These are phyloP conservation scores for Melanostoma mellinum DNA, from an alignment of 2,888 invertebrate species.

Conservation along the genomic window DNA sequence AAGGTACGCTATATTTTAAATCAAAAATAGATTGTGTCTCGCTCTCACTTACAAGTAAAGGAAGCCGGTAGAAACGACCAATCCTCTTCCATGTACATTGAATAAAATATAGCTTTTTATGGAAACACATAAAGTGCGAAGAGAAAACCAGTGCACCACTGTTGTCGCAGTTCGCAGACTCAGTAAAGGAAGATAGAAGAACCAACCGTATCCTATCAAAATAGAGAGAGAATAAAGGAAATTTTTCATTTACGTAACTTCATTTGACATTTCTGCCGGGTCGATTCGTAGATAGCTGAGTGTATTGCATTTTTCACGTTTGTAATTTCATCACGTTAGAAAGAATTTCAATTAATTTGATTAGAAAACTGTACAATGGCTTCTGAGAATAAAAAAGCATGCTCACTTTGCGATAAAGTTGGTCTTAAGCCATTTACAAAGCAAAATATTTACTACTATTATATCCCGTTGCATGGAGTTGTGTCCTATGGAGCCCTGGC, in stretches of 20 bases:
- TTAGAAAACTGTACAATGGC: conserved; percentile 75
- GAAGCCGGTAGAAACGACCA: too few relatives aligned
- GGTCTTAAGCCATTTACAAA: conserved; percentile 87
- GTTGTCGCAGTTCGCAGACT: not conserved
- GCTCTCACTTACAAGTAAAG: too few relatives aligned
- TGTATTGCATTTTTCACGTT: conserved; percentile 43
- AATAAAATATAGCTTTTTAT: too few relatives aligned
- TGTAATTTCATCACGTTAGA: conserved; percentile 44
- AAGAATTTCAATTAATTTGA: not conserved
- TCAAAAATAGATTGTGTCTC: too few relatives aligned
- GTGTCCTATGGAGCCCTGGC: conserved; percentile 90
- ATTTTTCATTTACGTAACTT: conserved; percentile 64
- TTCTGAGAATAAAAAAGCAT: conserved; percentile 74
- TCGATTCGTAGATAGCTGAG: conserved; percentile 28
- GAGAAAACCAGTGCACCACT: not conserved
- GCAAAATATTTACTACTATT: conserved; percentile 89
- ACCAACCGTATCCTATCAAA: conserved; percentile 6
- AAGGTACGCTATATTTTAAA: too few relatives aligned
- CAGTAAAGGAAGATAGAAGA: conserved; percentile 17
- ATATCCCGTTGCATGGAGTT: conserved; percentile 89
- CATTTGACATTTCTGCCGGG: conserved; percentile 64
- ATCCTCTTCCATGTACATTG: too few relatives aligned
- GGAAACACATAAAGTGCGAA: too few relatives aligned
- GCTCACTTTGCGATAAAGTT: conserved; percentile 79
- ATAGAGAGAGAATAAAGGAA: conserved; percentile 19